A percentile compares a stretch with the other conserved stretches of the same genome.
These are phyloP conservation scores for Microtus pennsylvanicus DNA, from an alignment of 2,113 vertebrate species.

Conservation along the genomic window DNA sequence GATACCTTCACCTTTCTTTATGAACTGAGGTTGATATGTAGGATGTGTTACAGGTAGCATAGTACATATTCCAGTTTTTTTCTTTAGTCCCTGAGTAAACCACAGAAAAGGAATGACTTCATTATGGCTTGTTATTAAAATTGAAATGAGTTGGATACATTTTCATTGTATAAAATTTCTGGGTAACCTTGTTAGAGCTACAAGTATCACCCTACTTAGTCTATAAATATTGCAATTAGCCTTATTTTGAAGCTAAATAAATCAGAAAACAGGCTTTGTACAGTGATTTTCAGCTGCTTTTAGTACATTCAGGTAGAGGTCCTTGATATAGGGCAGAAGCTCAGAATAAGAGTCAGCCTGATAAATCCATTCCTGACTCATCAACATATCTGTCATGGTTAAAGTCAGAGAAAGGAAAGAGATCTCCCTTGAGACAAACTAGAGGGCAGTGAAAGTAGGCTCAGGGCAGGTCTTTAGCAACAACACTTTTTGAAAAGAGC, in stretches of 20 bases:
- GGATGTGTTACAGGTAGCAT: neutral
- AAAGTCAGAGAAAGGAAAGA: neutral
- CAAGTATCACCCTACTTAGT: neutral
- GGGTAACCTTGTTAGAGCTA: neutral
- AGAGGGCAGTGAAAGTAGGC: neutral
- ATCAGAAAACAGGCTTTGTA: neutral
- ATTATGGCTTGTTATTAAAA: neutral
- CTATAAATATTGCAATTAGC: neutral
- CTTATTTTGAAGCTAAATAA: slow-evolving; percentile 22
- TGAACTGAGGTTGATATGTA: neutral
- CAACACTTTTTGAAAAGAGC: neutral
- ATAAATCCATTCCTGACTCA: neutral
- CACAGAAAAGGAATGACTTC: neutral
- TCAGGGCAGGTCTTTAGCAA: neutral
- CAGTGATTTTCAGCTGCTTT: neutral
- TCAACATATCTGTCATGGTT: neutral
- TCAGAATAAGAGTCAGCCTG: neutral
- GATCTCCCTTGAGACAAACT: neutral
- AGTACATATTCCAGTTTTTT: neutral
- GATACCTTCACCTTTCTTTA: neutral
- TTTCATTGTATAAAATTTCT: neutral
- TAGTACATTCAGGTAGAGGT: neutral
- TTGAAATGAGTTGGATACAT: neutral
- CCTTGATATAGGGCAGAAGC: neutral
- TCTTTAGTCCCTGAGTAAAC: neutral